Base-by-base conservation (phyloP, 1,140 invertebrate species). In the Penaeus chinensis region DNA sequence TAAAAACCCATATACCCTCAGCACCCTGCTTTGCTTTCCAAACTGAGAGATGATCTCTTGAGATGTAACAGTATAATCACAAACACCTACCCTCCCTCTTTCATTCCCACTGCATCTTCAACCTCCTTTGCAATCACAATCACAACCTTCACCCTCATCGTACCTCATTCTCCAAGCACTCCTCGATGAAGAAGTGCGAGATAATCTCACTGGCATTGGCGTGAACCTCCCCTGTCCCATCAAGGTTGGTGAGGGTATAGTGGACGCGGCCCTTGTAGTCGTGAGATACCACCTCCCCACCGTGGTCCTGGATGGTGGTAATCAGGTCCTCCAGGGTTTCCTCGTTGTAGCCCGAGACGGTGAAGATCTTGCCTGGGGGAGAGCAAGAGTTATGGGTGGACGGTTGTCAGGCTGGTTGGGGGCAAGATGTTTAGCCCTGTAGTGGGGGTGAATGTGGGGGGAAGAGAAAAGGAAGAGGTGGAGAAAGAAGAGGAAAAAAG, bases 231-330 rank as follows among this genome's bases (percentile, higher is more conserved):
- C 83, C 86, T n/a, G 24, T 62, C 62, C 86, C 90, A n/a, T 88
- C 82, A 65, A 89, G 66, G n/a, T 32, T 87, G 32, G 85, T 32
- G 37, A 90, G n/a, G 27, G 91, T 91, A 82, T 90, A 93, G 91
- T 91, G 91, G 82, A 92, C 92, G 91, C 66, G 74, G 1, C 82
- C 81, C 20, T 60, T 32, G 69, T 89, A 83, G 18, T 69, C 81
- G 16, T 79, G 42, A 22, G 89, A 32, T 27, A 89, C 60, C 19
- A 91, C 82, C 60, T 89, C 81, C 37, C 90, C 69, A 18, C 89
- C 89, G 62, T 42, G n/a, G 4, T 89, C 90, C 61, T 65, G 79
- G 69, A 89, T 80, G 84, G 81, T 27, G 71, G 24, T 60, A 22
- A 82, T 62, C 16, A 88, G 61, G 22, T 89, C 82, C 60, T 88